Conservation (phyloP, 2,797 vertebrate genomes). For the Taenioides sp. region DNA sequence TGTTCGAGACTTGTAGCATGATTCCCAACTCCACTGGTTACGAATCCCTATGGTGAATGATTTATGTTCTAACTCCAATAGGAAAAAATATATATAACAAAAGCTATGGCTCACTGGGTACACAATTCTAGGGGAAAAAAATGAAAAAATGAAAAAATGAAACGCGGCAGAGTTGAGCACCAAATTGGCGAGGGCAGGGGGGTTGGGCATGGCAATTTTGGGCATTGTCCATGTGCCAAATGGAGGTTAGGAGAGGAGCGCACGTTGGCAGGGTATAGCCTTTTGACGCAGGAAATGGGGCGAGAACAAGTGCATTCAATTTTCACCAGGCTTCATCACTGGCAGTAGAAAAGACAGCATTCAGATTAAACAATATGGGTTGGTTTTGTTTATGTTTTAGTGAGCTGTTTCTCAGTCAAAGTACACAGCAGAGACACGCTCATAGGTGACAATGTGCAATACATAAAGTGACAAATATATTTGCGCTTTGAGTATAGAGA, state of each 20-base stretch:
- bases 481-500: constrained; percentile 16
- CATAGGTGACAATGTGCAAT: constrained; percentile 30
- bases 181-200: constrained; percentile 49
- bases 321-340: constrained; percentile 45
- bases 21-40: constrained; percentile 15
- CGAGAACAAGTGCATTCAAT: constrained; percentile 71
- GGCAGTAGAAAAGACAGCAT: constrained; percentile 31
- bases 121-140: constrained; percentile 35
- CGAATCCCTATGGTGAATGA: constrained; percentile 36
- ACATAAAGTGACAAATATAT: constrained; percentile 26
- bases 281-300: constrained; percentile 63
- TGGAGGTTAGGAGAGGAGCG: constrained; percentile 67
- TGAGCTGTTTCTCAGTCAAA: constrained; percentile 40
- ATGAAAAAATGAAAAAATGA: not conserved
- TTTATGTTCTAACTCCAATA: constrained; percentile 54
- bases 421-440: constrained; percentile 18
- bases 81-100: constrained; percentile 61
- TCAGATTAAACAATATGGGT: constrained; percentile 53
- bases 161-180: constrained; percentile 48
- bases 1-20: constrained; percentile 38
- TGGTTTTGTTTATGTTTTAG: constrained; percentile 55
- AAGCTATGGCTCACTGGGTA: constrained; percentile 54
- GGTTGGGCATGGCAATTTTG: constrained; percentile 53
- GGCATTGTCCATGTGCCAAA: constrained; percentile 70
- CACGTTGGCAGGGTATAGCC: constrained; percentile 56